Evolutionary conservation across 2,888 invertebrate genomes (phyloP).

Genomic region (Agrotis ipsilon): DNA sequence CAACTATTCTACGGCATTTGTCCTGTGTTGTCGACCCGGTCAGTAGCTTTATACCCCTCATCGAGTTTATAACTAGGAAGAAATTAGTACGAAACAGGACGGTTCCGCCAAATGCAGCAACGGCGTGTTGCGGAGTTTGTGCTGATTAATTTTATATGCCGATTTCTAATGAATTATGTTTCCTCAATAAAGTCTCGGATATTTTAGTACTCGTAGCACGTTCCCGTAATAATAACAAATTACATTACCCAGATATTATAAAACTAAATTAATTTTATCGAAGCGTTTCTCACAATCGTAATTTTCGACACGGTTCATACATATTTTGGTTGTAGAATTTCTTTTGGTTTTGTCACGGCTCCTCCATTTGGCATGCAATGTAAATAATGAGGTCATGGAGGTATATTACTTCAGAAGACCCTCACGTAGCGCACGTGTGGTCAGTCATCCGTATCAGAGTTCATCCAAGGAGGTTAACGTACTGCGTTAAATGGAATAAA

Average conservation of each 20-base stretch:
- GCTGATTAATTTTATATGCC: constrained; percentile 60
- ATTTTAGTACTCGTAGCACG: constrained; percentile 58
- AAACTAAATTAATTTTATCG: constrained; percentile 31
- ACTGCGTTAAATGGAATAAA: constrained; percentile 74
- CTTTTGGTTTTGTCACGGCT: constrained; percentile 56
- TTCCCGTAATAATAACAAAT: constrained; percentile 28
- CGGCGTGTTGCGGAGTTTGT: constrained; percentile 34
- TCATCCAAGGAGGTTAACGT: constrained; percentile 83
- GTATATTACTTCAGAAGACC: constrained; percentile 54
- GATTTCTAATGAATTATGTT: constrained; percentile 67
- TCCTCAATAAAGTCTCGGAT: constrained; percentile 72
- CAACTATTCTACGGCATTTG: constrained; percentile 85
- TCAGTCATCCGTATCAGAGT: constrained; percentile 69
- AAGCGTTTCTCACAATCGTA: constrained; percentile 40
- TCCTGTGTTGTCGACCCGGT: constrained; percentile 82
- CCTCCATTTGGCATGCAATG: constrained; percentile 51
- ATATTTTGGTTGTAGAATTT: constrained; percentile 57
- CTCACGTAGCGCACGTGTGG: constrained; percentile 65
- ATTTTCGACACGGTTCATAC: constrained; percentile 47
- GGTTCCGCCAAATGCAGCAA: constrained; percentile 39
- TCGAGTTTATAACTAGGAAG: constrained; percentile 64
- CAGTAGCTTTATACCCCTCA: constrained; percentile 73
- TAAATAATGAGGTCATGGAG: constrained; percentile 56
- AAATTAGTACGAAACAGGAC: constrained; percentile 49
- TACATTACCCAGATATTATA: constrained; percentile 26